Conservation (phyloP, 2,888 invertebrate genomes). For the Sussaba pulchella region DNA sequence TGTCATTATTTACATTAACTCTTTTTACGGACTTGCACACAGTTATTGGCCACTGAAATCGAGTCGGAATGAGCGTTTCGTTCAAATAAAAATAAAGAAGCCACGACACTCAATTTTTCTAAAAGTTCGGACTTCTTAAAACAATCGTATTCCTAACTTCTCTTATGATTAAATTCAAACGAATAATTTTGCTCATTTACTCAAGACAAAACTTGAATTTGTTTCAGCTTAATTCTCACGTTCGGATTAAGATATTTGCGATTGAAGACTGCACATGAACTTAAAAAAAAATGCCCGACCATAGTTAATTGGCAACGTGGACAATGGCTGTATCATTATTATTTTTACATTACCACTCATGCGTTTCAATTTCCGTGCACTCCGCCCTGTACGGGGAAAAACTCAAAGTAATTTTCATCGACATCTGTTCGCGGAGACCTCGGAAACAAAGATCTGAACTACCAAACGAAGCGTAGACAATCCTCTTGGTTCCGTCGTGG, state of each 20-base stretch:
- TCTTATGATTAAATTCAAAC: too few species aligned
- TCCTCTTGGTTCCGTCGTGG: conserved; percentile 29
- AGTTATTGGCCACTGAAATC: conserved; percentile 20
- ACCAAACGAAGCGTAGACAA: conserved; percentile 39
- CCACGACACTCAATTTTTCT: too few species aligned
- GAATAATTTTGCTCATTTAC: too few species aligned
- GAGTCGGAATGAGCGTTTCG: not conserved
- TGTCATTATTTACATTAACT: conserved; percentile 5
- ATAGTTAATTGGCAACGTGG: too few species aligned
- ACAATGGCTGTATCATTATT: conserved; percentile 7
- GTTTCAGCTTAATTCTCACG: too few species aligned
- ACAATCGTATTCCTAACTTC: too few species aligned
- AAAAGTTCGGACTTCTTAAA: too few species aligned
- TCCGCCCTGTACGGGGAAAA: conserved; percentile 24
- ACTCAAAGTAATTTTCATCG: conserved; percentile 34
- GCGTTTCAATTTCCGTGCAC: conserved; percentile 12
- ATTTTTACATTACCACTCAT: not conserved
- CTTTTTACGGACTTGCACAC: not conserved
- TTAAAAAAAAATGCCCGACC: not conserved
- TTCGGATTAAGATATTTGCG: too few species aligned
- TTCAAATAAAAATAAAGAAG: too few species aligned
- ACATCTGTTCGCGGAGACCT: conserved; percentile 38
- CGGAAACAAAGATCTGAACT: conserved; percentile 19
- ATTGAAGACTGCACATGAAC: too few species aligned
- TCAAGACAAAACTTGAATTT: too few species aligned